Evolutionary conservation across 2,113 vertebrate species (phyloP).

Genomic region (Potamarius usumacintae): DNA sequence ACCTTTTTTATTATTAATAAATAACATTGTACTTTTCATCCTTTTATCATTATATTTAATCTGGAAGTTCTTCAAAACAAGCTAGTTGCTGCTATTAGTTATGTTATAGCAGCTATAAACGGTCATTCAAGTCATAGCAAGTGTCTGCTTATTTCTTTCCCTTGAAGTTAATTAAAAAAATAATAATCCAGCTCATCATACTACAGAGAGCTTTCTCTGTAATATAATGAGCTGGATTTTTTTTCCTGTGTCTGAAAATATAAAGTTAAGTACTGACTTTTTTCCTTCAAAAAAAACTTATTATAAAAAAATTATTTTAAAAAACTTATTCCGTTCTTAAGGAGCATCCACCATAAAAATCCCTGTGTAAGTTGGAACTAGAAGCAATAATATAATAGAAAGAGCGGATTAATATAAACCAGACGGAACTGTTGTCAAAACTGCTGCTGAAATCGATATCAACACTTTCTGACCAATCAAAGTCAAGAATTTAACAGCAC

Average conservation of each 20-base stretch:
- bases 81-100: neutral
- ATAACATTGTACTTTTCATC: neutral
- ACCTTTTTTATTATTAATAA: neutral
- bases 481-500: neutral
- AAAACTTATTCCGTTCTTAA: neutral
- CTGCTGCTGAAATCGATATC: neutral
- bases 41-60: neutral
- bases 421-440: neutral
- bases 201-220: neutral
- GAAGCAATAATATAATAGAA: neutral
- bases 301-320: neutral
- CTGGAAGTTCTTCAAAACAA: neutral
- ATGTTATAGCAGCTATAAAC: neutral
- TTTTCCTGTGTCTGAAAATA: neutral
- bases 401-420: neutral
- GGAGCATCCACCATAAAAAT: neutral
- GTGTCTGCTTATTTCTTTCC: neutral
- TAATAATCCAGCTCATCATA: neutral
- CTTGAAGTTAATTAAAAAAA: neutral
- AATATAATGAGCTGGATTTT: no score
- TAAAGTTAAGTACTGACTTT: neutral
- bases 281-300: neutral
- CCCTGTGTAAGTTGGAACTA: neutral
- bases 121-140: neutral
- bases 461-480: neutral